Evolutionary conservation across 2,113 vertebrate genomes (phyloP).

Genomic region (Hypomesus transpacificus): DNA sequence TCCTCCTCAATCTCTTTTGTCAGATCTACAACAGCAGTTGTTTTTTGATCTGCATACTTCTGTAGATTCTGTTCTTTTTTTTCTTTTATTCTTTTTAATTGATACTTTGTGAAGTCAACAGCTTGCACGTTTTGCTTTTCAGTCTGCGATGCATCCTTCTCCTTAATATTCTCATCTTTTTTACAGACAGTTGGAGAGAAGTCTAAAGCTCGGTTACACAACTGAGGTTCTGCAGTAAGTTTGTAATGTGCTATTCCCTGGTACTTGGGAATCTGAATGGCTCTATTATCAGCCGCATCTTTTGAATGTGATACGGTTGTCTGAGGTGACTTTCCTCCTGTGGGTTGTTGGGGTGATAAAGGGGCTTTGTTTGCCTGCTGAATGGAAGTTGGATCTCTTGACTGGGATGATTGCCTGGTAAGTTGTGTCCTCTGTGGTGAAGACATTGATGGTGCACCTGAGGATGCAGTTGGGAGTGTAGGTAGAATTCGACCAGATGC

Average conservation of each 20-base stretch:
- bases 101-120: conserved; percentile 68
- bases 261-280: background rate
- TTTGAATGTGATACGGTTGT: conserved; percentile 51
- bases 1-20: conserved; percentile 56
- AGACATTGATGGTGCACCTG: conserved; percentile 17
- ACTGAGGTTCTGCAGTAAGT: conserved; percentile 23
- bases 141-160: conserved; percentile 6
- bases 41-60: background rate
- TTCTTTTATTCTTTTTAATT: conserved; percentile 57
- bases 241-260: conserved; percentile 28
- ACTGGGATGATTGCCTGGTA: conserved; percentile 56
- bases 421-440: conserved; percentile 45
- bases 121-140: conserved; percentile 28
- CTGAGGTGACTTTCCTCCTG: conserved; percentile 10
- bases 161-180: conserved; percentile 32
- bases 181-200: conserved; percentile 50
- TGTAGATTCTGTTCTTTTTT: conserved; percentile 31
- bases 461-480: conserved; percentile 14
- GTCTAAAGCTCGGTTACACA: conserved; percentile 59
- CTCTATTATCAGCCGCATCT: conserved; percentile 46
- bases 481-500: conserved; percentile 22
- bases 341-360: conserved; percentile 29
- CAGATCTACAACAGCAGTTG: conserved; percentile 47
- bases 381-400: conserved; percentile 39
- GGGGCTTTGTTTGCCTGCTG: conserved; percentile 28